Conservation (phyloP, 53 echinoderm and acorn worm species). For the Luidia sarsii region DNA sequence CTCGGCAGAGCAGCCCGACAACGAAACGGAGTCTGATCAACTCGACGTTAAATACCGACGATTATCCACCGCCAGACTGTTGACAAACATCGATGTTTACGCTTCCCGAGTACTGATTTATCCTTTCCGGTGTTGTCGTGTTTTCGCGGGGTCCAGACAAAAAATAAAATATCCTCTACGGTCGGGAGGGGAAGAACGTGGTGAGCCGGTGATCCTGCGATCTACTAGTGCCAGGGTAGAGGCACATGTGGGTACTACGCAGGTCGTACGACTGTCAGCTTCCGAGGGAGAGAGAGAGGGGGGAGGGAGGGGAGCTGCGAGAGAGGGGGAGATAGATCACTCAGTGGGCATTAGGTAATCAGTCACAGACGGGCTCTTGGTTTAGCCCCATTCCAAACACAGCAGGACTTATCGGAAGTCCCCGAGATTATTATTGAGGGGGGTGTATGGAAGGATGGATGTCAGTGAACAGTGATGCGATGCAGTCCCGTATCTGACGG, state of each 20-base stretch:
- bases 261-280: background rate
- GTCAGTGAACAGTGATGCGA: too few relatives aligned
- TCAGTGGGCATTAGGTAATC: too few relatives aligned
- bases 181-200: background rate
- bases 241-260: background rate
- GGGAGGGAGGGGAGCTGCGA: background rate
- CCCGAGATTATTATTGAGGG: background rate
- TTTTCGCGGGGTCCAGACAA: too few relatives aligned
- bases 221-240: background rate
- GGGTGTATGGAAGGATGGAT: background rate
- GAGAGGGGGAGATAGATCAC: background rate
- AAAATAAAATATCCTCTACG: too few relatives aligned
- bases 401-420: slow-evolving; percentile 30
- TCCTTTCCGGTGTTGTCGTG: too few relatives aligned
- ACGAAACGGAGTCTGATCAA: too few relatives aligned
- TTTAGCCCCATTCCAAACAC: slow-evolving; percentile 35
- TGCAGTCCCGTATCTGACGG: too few relatives aligned
- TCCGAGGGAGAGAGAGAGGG: background rate
- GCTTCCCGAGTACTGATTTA: too few relatives aligned
- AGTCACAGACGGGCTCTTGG: background rate
- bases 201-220: background rate
- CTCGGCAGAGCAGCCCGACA: too few relatives aligned
- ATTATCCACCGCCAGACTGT: too few relatives aligned
- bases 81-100: too few relatives aligned
- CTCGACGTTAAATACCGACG: too few relatives aligned